A percentile compares a stretch with the other conserved stretches of the same genome.
phyloP scores from a whole-genome alignment of 2,113 vertebrate species.

The Cyanoderma ruficeps region DNA sequence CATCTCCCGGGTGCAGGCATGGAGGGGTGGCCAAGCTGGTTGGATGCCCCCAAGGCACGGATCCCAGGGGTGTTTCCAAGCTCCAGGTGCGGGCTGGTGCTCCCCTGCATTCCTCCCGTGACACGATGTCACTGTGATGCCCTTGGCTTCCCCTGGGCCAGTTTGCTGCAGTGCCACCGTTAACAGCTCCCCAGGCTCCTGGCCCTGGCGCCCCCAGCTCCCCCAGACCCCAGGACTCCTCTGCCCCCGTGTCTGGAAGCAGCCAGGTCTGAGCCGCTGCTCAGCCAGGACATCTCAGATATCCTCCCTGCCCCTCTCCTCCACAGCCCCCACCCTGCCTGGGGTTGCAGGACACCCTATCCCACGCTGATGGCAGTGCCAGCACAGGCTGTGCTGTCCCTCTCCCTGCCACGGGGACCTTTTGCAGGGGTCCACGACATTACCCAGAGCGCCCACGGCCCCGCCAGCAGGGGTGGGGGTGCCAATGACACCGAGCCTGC shows the following conservation, averaged over 20 bases:
- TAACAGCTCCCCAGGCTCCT: background rate
- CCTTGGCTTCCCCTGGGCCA: rapidly evolving
- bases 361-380: rapidly evolving
- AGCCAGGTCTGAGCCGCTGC: background rate
- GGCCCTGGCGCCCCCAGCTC: too few species aligned
- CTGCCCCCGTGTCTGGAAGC: background rate
- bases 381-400: background rate
- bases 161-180: background rate
- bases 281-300: background rate
- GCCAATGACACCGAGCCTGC: background rate
- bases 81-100: background rate
- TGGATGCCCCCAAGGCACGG: rapidly evolving
- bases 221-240: background rate
- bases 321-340: background rate
- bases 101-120: background rate
- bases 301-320: background rate
- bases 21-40: background rate
- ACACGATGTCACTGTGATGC: rapidly evolving
- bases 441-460: rapidly evolving
- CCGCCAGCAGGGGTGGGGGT: rapidly evolving
- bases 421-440: background rate
- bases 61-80: background rate
- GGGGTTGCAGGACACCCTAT: background rate
- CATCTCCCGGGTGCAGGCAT: rapidly evolving
- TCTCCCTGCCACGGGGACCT: background rate